Conservation (phyloP, 2,113 vertebrate genomes). For the Mustelus asterias region DNA sequence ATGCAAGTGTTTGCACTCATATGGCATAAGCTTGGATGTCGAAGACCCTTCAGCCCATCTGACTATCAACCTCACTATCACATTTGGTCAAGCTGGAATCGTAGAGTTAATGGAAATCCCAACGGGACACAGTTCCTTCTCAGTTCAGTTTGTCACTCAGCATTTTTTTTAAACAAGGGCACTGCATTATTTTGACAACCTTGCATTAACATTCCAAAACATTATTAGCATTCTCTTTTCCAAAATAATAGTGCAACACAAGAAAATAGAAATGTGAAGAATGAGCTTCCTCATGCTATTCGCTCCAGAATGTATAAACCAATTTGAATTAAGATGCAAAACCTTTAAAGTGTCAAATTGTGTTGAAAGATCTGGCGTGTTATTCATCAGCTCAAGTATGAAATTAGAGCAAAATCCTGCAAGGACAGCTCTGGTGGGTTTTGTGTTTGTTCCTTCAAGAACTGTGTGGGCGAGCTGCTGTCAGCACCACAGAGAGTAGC, state of each 20-base stretch:
- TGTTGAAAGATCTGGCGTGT: background rate
- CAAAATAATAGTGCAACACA: background rate
- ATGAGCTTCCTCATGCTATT: background rate
- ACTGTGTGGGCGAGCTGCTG: slow-evolving; percentile 11
- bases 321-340: background rate
- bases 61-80: background rate
- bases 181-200: background rate
- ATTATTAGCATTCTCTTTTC: background rate
- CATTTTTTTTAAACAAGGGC: background rate
- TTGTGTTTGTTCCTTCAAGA: background rate
- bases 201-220: background rate
- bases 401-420: background rate
- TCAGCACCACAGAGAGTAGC: background rate
- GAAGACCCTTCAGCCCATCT: background rate
- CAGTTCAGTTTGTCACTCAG: background rate
- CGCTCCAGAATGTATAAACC: background rate
- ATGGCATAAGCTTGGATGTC: background rate
- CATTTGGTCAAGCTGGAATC: background rate
- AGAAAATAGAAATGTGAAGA: background rate
- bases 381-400: background rate
- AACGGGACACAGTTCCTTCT: background rate
- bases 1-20: background rate
- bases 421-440: background rate
- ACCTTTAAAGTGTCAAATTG: background rate
- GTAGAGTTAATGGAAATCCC: background rate